Base-by-base conservation (phyloP, 2,797 vertebrate genomes). In the Petrocephalus sullivani region DNA sequence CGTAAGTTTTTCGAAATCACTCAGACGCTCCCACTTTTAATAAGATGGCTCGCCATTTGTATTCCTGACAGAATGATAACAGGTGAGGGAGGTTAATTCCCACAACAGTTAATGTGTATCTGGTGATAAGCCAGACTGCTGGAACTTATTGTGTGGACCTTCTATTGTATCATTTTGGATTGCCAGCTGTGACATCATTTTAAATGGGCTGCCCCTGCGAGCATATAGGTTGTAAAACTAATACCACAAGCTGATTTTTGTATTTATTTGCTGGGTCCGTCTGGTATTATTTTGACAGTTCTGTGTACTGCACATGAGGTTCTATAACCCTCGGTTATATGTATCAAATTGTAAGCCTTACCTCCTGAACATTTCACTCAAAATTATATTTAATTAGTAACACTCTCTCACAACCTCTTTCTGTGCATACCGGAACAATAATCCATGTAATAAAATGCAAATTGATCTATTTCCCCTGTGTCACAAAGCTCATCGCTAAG, bases 31-130 rank as follows among this genome's bases (percentile, higher is more conserved):
- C 60, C 16, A 21, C 21, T 88, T 83, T 88, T 41, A 88, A 85
- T 85, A 67, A 88, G 56, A 81, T 21, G 78, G 28, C 81, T 67
- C 28, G 58, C 60, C 57, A 56, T 88, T 85, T 85, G 82, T 85
- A 71, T 85, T 85, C 87, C 60, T 88, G 58, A 85, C 87, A 85
- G 21, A 82, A 56, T 49, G 57, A 81, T 81, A 88, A 75, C 49
- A 71, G 82, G 61, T 88, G 49, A 85, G 28, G 49, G 60, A 67
- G 60, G 58, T 61, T 67, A 67, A 88, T 88, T 82, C 87, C 56
- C 56, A 46, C n/a, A 46, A 41, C 87, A 82, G 71, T 82, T 88
- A 82, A 57, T 84, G 41, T 16, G 78, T 78, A 60, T 64, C 61
- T 37, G 87, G 46, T 53, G 83, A 86, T 75, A 85, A 88, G 41